Conservation (phyloP, 2,797 vertebrate genomes). For the Sebastes hubbsi region DNA sequence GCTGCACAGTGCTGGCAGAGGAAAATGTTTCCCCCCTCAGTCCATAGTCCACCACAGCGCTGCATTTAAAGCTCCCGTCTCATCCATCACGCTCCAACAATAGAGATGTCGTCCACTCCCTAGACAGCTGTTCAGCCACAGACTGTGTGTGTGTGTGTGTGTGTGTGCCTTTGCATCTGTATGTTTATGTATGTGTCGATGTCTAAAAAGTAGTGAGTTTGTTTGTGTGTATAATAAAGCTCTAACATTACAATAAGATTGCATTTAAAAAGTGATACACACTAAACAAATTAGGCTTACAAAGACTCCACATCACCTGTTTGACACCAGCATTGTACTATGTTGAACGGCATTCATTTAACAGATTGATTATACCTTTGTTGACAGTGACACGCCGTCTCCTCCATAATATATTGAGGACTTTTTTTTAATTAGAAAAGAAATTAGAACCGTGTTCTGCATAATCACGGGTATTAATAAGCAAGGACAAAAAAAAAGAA, state of each 20-base stretch:
- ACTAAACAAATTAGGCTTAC: neutral
- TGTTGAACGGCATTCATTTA: conserved; percentile 28
- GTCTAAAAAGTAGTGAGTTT: neutral
- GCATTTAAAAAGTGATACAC: neutral
- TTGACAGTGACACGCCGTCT: conserved; percentile 43
- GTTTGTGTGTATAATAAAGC: neutral
- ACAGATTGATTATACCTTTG: conserved; percentile 57
- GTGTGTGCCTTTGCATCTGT: neutral
- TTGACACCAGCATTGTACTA: conserved; percentile 12
- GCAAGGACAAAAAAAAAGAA: neutral
- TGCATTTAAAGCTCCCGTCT: conserved; percentile 47
- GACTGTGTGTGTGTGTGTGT: neutral
- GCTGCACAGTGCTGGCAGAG: conserved; percentile 30
- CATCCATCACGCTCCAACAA: conserved; percentile 75
- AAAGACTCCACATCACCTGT: conserved; percentile 6
- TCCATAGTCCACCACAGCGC: conserved; percentile 26
- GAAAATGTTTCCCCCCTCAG: neutral
- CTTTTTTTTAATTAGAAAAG: conserved; percentile 59
- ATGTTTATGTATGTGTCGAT: conserved; percentile 30
- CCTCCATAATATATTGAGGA: conserved; percentile 4
- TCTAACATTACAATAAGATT: neutral
- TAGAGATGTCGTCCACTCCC: conserved; percentile 61
- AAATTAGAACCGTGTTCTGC: conserved; percentile 34
- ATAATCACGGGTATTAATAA: conserved; percentile 30
- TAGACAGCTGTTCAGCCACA: conserved; percentile 60